Base-by-base conservation (phyloP, 2,888 invertebrate genomes). In the Apotomis capreana region DNA sequence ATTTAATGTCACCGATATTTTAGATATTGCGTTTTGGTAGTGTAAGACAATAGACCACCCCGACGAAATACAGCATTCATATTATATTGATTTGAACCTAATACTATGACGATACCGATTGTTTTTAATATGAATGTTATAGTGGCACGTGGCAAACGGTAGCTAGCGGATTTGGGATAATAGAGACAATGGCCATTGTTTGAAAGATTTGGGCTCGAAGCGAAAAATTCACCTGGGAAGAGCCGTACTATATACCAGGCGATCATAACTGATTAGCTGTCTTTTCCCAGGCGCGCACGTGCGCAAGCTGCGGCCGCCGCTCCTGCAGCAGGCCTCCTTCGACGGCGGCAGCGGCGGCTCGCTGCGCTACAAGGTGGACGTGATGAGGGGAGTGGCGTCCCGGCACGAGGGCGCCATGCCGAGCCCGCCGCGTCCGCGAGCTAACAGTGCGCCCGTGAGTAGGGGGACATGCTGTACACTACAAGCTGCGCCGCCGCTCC, bases 251-350 rank as follows among this genome's bases (percentile, higher is more conserved):
- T 3, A 59, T 40, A 3, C 3, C 40, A n/a, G 6, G 2, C 5
- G 26, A 36, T 10, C 62, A 51, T 62, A 37, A 52, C 2, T 51
- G 1, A 62, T n/a, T 51, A 36, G 5, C 36, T 10, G 26, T 26
- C 8, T 0, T 68, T 12, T 46, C 6, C 0, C 78, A 91, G 92
- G 94, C 12, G 87, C 89, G 0, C 86, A 86, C 75, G 83, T 92
- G 1, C 84, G 92, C 0, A 93, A 95, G 59, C 94, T 98, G 70
- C 96, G 96, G 82, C 96, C 97, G 37, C 97, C 97, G 3, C 92
- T 97, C 78, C 92, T 97, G 67, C 97, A 98, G 85, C 97, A 97
- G 87, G 97, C 97, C 59, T 96, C 97, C 57, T 97, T 49, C 49
- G 49, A 49, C 49, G 49, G 49, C 89, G 97, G 97, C 96, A 63